These are phyloP conservation scores for Merodon equestris DNA, from an alignment of 2,888 invertebrate genomes.

Conservation along the genomic window DNA sequence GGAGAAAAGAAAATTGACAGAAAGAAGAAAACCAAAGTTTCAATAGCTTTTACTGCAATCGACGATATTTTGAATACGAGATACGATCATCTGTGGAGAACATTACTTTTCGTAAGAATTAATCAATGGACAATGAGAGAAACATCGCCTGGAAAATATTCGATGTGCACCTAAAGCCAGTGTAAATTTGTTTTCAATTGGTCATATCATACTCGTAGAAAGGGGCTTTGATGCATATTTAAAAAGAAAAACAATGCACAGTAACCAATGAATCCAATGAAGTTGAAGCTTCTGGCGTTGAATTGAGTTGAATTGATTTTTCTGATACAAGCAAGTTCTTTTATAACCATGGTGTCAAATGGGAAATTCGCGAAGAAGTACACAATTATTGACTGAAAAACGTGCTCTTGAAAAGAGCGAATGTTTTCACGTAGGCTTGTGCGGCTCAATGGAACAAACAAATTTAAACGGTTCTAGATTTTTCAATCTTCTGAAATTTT, in stretches of 20 bases:
- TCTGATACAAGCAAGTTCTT: no score
- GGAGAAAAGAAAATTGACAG: no score
- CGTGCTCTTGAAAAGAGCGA: not conserved
- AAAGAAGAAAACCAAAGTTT: no score
- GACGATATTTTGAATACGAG: not conserved
- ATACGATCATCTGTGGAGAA: conserved; percentile 10
- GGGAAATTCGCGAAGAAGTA: no score
- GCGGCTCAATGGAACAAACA: no score
- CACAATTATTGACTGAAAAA: not conserved
- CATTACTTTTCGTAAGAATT: conserved; percentile 1
- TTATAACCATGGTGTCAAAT: not conserved
- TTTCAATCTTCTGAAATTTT: conserved; percentile 1
- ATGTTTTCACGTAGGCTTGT: not conserved
- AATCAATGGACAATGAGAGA: no score
- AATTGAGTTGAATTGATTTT: no score
- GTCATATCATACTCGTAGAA: no score
- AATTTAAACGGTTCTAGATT: not conserved
- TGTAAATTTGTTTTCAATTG: not conserved
- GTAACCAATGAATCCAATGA: no score
- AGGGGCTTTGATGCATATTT: not conserved
- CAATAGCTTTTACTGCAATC: conserved; percentile 13
- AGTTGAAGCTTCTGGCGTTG: no score
- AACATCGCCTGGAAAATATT: conserved; percentile 6
- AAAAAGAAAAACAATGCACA: no score
- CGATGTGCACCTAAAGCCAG: conserved; percentile 24